phyloP scores from a whole-genome alignment of 2,888 invertebrate species.

The Tetragnatha montana region DNA sequence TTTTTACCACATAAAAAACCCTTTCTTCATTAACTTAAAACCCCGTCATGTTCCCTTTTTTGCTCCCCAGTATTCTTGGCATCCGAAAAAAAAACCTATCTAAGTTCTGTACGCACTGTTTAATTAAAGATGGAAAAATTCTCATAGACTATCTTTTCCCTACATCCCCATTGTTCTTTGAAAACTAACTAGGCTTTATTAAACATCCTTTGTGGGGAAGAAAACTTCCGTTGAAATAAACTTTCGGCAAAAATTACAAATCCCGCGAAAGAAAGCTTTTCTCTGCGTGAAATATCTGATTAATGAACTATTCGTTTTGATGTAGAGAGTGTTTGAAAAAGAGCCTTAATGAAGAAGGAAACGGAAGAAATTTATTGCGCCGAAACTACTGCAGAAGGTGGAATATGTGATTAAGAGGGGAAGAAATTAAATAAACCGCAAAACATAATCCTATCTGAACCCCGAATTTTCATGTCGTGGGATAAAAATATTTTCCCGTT shows the following conservation, averaged over 20 bases:
- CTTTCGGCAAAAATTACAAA: neutral
- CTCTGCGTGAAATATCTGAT: too few species aligned
- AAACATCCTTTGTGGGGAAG: neutral
- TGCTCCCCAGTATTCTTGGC: neutral
- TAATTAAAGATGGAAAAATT: neutral
- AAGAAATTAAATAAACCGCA: too few species aligned
- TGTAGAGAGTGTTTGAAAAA: too few species aligned
- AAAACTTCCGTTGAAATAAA: neutral
- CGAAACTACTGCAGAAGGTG: too few species aligned
- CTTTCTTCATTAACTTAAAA: neutral
- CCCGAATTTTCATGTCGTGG: too few species aligned
- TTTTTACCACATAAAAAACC: neutral
- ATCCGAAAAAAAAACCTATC: neutral
- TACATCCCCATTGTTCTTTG: neutral
- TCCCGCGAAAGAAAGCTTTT: neutral
- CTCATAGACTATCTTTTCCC: neutral
- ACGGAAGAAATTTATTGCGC: too few species aligned
- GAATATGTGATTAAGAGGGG: too few species aligned
- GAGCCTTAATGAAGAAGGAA: too few species aligned
- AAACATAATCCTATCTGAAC: too few species aligned
- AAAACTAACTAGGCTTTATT: neutral
- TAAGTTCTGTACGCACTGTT: neutral
- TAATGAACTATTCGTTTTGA: too few species aligned
- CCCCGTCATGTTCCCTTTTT: neutral
- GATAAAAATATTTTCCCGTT: too few species aligned